Evolutionary conservation across 2,797 vertebrate genomes (phyloP).

Genomic region (Cheirogaleus major): DNA sequence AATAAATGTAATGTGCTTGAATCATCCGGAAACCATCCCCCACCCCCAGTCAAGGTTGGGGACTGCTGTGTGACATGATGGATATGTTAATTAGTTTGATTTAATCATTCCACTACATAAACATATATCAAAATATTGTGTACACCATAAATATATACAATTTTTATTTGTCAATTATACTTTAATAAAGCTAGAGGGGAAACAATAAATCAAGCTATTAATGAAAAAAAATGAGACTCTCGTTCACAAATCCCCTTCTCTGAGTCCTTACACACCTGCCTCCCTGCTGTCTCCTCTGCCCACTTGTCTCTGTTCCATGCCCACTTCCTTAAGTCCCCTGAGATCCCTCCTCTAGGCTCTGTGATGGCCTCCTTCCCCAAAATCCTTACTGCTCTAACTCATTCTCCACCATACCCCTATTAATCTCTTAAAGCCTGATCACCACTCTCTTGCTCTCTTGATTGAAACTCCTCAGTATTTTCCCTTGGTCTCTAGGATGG

Average conservation of each 20-base stretch:
- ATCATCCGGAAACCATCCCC: too few relatives aligned
- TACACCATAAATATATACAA: not conserved
- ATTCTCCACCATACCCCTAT: not conserved
- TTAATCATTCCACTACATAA: not conserved
- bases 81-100: not conserved
- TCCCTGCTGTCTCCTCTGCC: not conserved
- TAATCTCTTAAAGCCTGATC: not conserved
- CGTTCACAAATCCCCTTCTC: not conserved
- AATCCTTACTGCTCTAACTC: not conserved
- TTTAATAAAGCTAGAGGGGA: not conserved
- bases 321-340: not conserved
- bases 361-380: not conserved
- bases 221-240: not conserved
- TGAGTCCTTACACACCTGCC: not conserved
- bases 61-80: not conserved
- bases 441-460: not conserved
- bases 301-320: not conserved
- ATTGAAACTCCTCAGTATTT: not conserved
- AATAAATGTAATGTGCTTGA: too few relatives aligned
- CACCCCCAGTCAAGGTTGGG: too few relatives aligned
- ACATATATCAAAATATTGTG: not conserved
- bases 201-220: not conserved
- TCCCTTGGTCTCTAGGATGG: not conserved
- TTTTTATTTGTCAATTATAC: not conserved
- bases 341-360: not conserved